A percentile compares a stretch with the other conserved stretches of the same genome.
Conservation (phyloP, 1,140 invertebrate species). For the Brachionus calyciflorus region DNA sequence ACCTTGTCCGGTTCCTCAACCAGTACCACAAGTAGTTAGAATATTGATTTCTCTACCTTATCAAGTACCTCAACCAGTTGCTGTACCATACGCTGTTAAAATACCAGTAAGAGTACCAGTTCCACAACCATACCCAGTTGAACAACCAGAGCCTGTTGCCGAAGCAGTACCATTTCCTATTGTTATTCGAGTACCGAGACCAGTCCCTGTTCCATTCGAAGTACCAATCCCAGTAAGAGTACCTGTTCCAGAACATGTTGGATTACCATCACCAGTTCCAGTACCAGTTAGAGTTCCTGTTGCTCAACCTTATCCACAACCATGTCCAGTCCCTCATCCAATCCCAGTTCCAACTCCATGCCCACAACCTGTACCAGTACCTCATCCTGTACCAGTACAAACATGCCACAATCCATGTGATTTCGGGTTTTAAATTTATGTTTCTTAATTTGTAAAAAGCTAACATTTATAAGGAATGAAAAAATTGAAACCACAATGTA, state of each 20-base stretch:
- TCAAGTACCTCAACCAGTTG: neutral
- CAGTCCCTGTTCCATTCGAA: conserved; percentile 14
- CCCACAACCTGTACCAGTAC: neutral
- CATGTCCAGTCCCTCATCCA: neutral
- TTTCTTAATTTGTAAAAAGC: too few species aligned
- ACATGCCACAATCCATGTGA: too few species aligned
- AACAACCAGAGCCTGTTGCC: neutral
- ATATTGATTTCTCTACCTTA: neutral
- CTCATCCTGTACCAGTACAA: neutral
- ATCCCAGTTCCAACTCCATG: neutral
- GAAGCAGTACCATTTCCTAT: neutral
- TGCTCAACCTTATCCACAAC: neutral
- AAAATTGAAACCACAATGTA: too few species aligned
- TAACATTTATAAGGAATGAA: too few species aligned
- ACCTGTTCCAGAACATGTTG: neutral
- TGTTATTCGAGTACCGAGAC: neutral
- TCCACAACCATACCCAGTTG: neutral
- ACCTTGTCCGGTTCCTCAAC: neutral
- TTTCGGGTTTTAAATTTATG: too few species aligned
- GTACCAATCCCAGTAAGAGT: conserved; percentile 3
- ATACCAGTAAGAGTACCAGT: neutral
- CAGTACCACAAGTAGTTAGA: neutral
- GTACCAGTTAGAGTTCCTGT: neutral
- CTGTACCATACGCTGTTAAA: neutral
- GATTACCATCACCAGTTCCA: neutral